Evolutionary conservation across 2,888 invertebrate genomes (phyloP).

Genomic region (Ommatoiulus sabulosus): DNA sequence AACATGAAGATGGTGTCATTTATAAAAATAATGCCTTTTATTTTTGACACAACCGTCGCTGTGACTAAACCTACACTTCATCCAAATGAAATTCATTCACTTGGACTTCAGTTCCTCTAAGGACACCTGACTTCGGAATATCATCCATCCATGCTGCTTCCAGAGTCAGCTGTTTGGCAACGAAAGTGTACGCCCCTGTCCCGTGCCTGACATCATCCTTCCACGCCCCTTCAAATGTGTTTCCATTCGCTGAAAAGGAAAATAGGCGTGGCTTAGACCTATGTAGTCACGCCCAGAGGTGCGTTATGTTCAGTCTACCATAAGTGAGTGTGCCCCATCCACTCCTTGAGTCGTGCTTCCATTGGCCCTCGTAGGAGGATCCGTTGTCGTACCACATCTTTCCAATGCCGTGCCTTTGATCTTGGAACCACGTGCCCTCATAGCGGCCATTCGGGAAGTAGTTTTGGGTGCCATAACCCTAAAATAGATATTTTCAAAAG

Average conservation of each 20-base stretch:
- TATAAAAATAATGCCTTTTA: no score
- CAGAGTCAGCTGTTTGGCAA: background rate
- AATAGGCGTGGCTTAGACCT: background rate
- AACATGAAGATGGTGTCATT: no score
- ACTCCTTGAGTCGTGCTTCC: background rate
- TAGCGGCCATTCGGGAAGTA: constrained; percentile 49
- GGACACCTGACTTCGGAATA: background rate
- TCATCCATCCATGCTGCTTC: constrained; percentile 39
- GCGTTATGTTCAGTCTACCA: background rate
- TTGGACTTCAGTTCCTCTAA: background rate
- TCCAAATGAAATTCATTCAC: background rate
- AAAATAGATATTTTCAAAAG: background rate
- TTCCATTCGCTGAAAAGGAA: constrained; percentile 8
- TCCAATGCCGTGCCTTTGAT: constrained; percentile 52
- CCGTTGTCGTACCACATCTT: constrained; percentile 52
- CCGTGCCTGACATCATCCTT: constrained; percentile 6
- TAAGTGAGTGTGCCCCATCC: background rate
- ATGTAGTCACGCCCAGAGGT: background rate
- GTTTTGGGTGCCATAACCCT: constrained; percentile 1
- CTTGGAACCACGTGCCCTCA: constrained; percentile 55
- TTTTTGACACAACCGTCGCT: no score
- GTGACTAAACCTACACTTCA: no score
- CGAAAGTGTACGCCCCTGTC: background rate
- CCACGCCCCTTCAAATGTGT: constrained; percentile 20
- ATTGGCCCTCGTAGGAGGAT: background rate